Base-by-base conservation (phyloP, 2,888 invertebrate species). In the Corbicula japonica region DNA sequence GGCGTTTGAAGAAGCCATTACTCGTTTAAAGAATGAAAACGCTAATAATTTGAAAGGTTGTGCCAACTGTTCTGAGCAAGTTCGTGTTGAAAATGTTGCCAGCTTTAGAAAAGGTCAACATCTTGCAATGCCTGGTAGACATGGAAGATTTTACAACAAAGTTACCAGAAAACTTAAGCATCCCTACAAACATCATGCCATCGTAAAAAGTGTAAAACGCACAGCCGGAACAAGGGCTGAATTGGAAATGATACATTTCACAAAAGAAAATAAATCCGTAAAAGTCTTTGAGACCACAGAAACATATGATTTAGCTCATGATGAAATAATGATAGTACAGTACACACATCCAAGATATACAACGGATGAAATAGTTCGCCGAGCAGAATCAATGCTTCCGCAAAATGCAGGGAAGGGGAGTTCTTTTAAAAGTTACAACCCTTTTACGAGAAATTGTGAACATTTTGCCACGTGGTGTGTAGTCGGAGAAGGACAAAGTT, bases 381-480 rank as follows among this genome's bases (percentile, higher is more conserved):
- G 73, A 58, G 73, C 73, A 2, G 66, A 74, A 52, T 66, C 66
- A 1, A 61, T 74, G 46, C 38, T 66, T 12, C 41, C 28, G 1
- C 26, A 46, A 28, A 44, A n/a, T 21, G 35, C 21, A n/a, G 48
- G 56, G 12, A 41, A 28, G 21, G 21, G n/a, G 50, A 12, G 34
- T 4, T 23, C 32, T 26, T 73, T 73, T 21, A 35, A 23, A 2
- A 28, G 23, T 1, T 73, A 73, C 15, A 48, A 65, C 65, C 21
- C 35, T 18, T 23, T 54, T 0, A 52, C 32, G 1, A 38, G 34
- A 10, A 74, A 74, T 41, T 74, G 73, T 18, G 70, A 70, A 38
- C 70, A 70, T 50, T 48, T 70, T 50, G 60, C 60, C 21, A 70
- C 50, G 5, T 70, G 73, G 73, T 73, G 73, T 65, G 58, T 73